These are phyloP conservation scores for Mycteria americana DNA, from an alignment of 2,797 vertebrate species.

Conservation along the genomic window DNA sequence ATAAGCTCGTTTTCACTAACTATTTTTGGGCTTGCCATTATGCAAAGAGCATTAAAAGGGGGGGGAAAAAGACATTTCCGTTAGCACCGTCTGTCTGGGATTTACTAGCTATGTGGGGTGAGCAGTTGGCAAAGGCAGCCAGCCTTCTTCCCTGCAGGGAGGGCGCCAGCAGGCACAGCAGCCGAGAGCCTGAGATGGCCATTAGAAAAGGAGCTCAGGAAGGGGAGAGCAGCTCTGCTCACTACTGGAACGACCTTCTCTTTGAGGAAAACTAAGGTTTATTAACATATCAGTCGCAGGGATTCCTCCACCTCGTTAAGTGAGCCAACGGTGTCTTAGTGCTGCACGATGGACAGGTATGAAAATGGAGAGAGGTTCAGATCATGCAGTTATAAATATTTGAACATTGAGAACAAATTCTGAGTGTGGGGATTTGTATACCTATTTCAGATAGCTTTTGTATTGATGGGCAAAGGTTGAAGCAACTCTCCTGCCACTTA, in stretches of 20 bases:
- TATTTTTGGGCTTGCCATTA: constrained; percentile 64
- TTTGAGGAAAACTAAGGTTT: constrained; percentile 41
- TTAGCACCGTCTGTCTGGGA: constrained; percentile 62
- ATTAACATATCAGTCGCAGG: constrained; percentile 41
- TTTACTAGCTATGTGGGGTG: constrained; percentile 42
- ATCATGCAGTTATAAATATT: constrained; percentile 51
- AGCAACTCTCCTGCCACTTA: constrained; percentile 19
- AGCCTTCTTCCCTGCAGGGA: constrained; percentile 44
- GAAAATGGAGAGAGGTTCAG: constrained; percentile 4
- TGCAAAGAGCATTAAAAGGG: constrained; percentile 67
- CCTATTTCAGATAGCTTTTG: constrained; percentile 32
- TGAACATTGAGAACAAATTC: constrained; percentile 7
- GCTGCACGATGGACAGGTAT: background rate
- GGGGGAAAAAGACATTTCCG: constrained; percentile 42
- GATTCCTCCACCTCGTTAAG: constrained; percentile 41
- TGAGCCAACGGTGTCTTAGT: constrained; percentile 31
- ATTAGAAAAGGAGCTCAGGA: constrained; percentile 37
- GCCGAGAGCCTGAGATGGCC: constrained; percentile 1
- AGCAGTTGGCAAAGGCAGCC: constrained; percentile 47
- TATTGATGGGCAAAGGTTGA: constrained; percentile 33
- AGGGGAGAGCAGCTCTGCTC: constrained; percentile 19
- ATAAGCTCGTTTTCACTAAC: constrained; percentile 71
- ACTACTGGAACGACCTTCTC: constrained; percentile 49
- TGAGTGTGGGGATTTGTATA: constrained; percentile 1
- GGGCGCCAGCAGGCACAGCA: background rate